Evolutionary conservation across 2,113 vertebrate genomes (phyloP), one percentile per base, ranked within the genome.

Genomic region (Polypterus senegalus): DNA sequence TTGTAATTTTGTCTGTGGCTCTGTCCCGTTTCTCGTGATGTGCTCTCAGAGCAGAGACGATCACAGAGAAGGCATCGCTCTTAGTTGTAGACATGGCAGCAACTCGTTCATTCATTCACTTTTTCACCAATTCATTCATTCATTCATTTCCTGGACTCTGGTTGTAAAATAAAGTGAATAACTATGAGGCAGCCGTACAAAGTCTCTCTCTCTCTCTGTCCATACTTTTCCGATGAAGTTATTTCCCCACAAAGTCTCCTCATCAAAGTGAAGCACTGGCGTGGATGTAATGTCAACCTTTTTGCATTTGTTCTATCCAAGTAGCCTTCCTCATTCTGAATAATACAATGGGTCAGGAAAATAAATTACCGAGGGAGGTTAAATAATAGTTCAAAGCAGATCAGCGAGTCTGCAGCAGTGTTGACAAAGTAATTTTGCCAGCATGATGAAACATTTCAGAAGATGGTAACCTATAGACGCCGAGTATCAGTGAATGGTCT

Each of bases 381-480:
- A 83, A 87, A 85, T 83, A 85, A 81, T 78, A 78, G 78, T 87
- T 88, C 83, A 88, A 87, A 89, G 85, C 82, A 69, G 48, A 60
- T 2, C n/a, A 46, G 47, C 7, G 79, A 79, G 73, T 68, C 71
- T 77, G 70, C 43, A 52, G 67, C 71, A 64, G 77, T 73, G 66
- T 84, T 83, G 78, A 81, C 76, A 82, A 78, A 84, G 81, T 83
- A 79, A 81, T 79, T 83, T 74, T 72, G 70, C 67, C 9, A 64
- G 1, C 71, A 61, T 7, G 73, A 79, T 69, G 80, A 76, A 80
- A 74, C 80, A 61, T 0, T 71, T 65, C 69, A 75, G 80, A 79
- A 63, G 73, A 79, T 4, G 4, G 77, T 74, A 70, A 70, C 84
- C 82, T 67, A 81, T 49, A 67, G 81, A 75, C 75, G 78, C 47